Evolutionary conservation across 2,113 vertebrate species (phyloP), one percentile per base, ranked within the genome.

Genomic region (Casuarius casuarius): DNA sequence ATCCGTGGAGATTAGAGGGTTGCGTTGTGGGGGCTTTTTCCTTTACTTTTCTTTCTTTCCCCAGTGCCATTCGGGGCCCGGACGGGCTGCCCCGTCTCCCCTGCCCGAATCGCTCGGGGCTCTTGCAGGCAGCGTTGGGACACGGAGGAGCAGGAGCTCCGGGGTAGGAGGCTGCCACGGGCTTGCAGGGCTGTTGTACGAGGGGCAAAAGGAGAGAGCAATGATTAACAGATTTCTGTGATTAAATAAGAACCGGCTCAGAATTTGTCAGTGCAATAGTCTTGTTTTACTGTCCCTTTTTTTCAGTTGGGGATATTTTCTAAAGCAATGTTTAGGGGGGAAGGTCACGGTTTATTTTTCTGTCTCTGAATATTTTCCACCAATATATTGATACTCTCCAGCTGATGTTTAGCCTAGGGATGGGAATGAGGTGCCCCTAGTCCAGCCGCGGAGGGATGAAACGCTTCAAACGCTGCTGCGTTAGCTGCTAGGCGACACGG

Each of bases 401-500:
- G 67, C 42, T 49, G 56, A 61, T 62, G 4, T 46, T 71, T 25
- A 62, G 26, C 46, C 19, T 10, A 40, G 42, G 68, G 67, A 29
- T 58, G 70, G 48, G 20, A 35, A 29, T 0, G 11, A 52, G 31
- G 0, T 4, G 54, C 58, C 33, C 56, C 56, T 31, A 58, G 56
- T 31, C 52, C 42, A 7, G 42, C 79, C 9, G 1, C 2, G 4
- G 3, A 48, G 68, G 58, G 42, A 52, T 14, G 25, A 54, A 19
- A 23, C 44, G 31, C 59, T 44, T 3, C 49, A 4, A 18, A 15
- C 1, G 29, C 49, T 7, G n/a, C 19, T 26, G 33, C 1, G 2
- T 20, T 12, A 2, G 48, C 48, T 17, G 38, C 38, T 56, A 5
- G 38, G 67, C 5, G 17, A 38, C 33, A 4, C 58, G 3, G 9